phyloP scores from a whole-genome alignment of 1,140 invertebrate genomes.

The Lordiphosa collinella region DNA sequence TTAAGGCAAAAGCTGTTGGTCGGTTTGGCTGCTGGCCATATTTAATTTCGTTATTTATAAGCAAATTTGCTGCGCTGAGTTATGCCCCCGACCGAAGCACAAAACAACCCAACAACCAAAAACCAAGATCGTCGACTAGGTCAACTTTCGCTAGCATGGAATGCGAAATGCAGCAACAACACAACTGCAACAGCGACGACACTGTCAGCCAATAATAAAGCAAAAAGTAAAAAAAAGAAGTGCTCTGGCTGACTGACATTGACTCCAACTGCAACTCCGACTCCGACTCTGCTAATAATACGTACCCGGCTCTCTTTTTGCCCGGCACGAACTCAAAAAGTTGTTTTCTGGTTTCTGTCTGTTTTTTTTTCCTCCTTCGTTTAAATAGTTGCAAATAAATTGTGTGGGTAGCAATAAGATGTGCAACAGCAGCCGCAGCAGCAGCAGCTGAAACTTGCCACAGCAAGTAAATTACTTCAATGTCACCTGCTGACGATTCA shows the following conservation, averaged over 20 bases:
- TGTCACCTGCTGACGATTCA: constrained; percentile 76
- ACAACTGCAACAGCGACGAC: constrained; percentile 42
- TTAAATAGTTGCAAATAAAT: constrained; percentile 77
- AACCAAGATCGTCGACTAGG: constrained; percentile 73
- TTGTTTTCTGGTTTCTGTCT: constrained; percentile 10
- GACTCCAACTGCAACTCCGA: constrained; percentile 30
- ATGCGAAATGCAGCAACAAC: constrained; percentile 68
- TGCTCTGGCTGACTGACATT: constrained; percentile 71
- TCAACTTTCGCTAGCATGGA: constrained; percentile 77
- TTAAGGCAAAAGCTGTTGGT: constrained; percentile 27
- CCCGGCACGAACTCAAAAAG: constrained; percentile 44
- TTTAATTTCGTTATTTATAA: constrained; percentile 77
- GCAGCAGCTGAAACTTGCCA: constrained; percentile 44
- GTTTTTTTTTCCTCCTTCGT: constrained; percentile 26
- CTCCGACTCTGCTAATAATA: constrained; percentile 60
- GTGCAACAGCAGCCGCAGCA: background rate
- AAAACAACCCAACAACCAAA: constrained; percentile 34
- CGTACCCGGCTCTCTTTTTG: constrained; percentile 40
- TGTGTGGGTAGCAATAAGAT: constrained; percentile 67
- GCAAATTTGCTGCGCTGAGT: constrained; percentile 62
- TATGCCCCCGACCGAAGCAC: constrained; percentile 45
- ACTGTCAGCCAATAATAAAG: constrained; percentile 73
- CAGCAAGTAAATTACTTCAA: constrained; percentile 77
- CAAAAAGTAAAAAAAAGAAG: constrained; percentile 53
- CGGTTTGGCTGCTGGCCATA: constrained; percentile 64